These are phyloP conservation scores for Pristionchus fissidentatus DNA, from an alignment of 2,888 invertebrate species.

Conservation along the genomic window DNA sequence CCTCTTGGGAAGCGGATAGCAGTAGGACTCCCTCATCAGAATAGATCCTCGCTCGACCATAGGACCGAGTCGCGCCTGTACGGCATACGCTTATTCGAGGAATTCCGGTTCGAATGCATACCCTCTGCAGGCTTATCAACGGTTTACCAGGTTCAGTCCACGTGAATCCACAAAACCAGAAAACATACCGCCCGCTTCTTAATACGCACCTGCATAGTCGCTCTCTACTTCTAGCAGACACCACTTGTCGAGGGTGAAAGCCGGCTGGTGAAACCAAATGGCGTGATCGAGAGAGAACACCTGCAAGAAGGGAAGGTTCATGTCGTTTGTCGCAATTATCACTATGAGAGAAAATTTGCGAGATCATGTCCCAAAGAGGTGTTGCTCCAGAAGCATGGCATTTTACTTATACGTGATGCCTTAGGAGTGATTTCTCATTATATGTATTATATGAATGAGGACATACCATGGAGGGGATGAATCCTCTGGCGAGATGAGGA, in stretches of 20 bases:
- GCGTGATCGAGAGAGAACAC: conserved; percentile 75
- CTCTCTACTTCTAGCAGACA: conserved; percentile 75
- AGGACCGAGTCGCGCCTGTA: conserved; percentile 50
- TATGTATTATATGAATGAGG: no score
- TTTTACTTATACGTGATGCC: no score
- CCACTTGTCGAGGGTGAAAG: conserved; percentile 76
- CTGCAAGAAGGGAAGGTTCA: conserved; percentile 17
- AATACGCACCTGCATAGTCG: conserved; percentile 36
- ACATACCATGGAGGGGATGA: conserved; percentile 53
- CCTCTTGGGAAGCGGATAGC: conserved; percentile 53
- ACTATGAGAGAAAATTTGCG: no score
- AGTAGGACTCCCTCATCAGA: conserved; percentile 48
- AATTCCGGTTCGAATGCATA: not conserved
- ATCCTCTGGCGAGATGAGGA: conserved; percentile 61
- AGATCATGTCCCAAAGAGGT: not conserved
- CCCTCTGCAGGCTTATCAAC: not conserved
- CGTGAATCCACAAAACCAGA: no score
- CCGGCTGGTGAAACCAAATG: conserved; percentile 76
- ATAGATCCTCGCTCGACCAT: conserved; percentile 49
- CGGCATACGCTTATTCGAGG: not conserved
- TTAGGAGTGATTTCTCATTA: no score
- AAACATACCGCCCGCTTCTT: no score
- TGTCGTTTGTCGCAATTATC: no score
- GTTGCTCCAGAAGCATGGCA: no score
- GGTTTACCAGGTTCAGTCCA: no score